Evolutionary conservation across 1,140 invertebrate genomes (phyloP).

Genomic region (Melanaphis sacchari): DNA sequence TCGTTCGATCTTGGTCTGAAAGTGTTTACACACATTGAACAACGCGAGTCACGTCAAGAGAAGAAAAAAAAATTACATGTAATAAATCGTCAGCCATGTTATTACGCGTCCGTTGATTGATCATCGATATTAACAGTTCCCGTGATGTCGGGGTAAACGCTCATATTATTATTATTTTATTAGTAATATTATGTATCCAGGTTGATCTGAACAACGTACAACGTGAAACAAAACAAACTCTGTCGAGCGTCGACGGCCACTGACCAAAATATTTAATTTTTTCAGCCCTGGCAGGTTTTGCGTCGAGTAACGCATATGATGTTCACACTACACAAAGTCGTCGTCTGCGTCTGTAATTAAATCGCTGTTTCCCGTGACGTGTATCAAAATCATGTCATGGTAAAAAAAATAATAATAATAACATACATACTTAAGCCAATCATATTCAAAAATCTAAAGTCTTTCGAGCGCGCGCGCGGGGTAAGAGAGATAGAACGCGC

Average conservation of each 20-base stretch:
- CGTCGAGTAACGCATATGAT: neutral
- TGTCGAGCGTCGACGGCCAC: no score
- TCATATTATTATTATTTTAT: neutral
- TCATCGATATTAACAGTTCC: neutral
- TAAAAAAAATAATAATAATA: neutral
- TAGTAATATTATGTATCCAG: conserved; percentile 42
- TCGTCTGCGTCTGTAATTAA: conserved; percentile 37
- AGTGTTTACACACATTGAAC: neutral
- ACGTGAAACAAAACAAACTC: neutral
- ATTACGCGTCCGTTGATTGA: neutral
- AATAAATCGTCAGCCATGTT: conserved; percentile 7
- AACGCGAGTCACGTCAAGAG: neutral
- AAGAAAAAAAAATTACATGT: neutral
- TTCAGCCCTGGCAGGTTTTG: conserved; percentile 29
- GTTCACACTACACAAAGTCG: neutral
- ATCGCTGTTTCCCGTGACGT: conserved; percentile 3
- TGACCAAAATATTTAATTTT: neutral
- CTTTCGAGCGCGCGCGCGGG: neutral
- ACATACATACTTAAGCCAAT: conserved; percentile 17
- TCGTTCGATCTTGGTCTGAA: neutral
- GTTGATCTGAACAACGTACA: conserved; percentile 20
- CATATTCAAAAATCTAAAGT: neutral
- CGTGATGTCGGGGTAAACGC: neutral
- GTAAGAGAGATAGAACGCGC: neutral
- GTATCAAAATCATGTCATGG: conserved; percentile 22